phyloP scores from a whole-genome alignment of 2,888 invertebrate genomes.

The Antheraea yamamai region DNA sequence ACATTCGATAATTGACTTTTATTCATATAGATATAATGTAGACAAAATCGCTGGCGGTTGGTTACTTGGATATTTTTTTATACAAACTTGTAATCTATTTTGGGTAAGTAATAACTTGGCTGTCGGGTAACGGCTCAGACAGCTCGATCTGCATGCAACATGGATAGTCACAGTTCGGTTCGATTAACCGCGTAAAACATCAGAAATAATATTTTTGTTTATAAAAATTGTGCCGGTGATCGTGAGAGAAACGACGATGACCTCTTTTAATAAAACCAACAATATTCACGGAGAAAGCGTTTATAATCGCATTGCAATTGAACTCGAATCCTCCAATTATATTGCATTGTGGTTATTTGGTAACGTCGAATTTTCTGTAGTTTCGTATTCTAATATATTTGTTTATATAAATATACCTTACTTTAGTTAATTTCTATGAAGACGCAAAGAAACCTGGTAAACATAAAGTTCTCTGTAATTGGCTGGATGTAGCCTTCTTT shows the following conservation, averaged over 20 bases:
- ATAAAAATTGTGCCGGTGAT: not conserved
- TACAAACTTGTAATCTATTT: not conserved
- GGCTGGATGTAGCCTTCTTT: too few relatives aligned
- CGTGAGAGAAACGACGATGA: conserved; percentile 1
- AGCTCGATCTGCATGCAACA: not conserved
- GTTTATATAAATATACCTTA: too few relatives aligned
- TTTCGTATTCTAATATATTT: not conserved
- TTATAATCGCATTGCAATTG: conserved; percentile 6
- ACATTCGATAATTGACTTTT: too few relatives aligned
- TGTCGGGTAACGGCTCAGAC: not conserved
- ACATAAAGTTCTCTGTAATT: too few relatives aligned
- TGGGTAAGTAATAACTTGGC: not conserved
- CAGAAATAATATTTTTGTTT: not conserved
- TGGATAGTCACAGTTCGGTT: not conserved
- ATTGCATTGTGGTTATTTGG: not conserved
- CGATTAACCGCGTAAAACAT: not conserved
- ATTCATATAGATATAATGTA: too few relatives aligned
- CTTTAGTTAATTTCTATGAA: too few relatives aligned
- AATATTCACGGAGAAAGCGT: conserved; percentile 7
- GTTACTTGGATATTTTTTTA: not conserved
- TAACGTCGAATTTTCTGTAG: not conserved
- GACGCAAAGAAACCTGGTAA: too few relatives aligned
- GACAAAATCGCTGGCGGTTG: too few relatives aligned
- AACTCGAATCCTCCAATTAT: not conserved
- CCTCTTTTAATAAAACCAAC: conserved; percentile 3